Evolutionary conservation across 2,888 invertebrate species (phyloP), one percentile per base, ranked within the genome.

Genomic region (Cybosia mesomella): DNA sequence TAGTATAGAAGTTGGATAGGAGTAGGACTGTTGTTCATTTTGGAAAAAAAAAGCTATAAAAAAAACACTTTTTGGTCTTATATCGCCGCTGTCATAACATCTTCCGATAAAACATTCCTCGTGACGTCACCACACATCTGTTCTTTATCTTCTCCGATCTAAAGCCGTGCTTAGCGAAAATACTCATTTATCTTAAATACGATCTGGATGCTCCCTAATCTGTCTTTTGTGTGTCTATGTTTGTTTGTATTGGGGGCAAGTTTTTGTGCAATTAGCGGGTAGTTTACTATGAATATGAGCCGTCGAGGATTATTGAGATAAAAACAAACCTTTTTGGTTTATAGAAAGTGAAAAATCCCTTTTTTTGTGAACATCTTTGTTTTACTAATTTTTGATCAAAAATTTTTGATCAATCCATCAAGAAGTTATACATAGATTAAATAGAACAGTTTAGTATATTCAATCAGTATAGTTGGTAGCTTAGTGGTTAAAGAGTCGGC

Each of bases 111-210:
- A 67, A 54, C 72, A 67, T 81, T 79, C 79, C 43, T 78, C 73
- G 76, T 87, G 86, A 89, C 87, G 88, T 90, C 89, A 88, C 70
- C 83, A 84, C 85, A 88, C 94, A 94, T 91, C 94, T 94, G 94
- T 83, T 90, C 80, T 80, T 87, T 94, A 94, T 94, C 94, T 67
- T 75, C 83, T 79, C 77, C 86, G 83, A 94, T 94, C 94, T 94
- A 90, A 94, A 94, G 91, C 94, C 87, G 85, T 89, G 92, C 93
- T 93, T 91, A 91, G 94, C 92, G 85, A 93, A 93, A 92, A 94
- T 92, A 91, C 91, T 89, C 87, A 90, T 83, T 93, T 93, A 95
- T 94, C 94, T 93, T 90, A 93, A 93, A 93, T 94, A 89, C 92
- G 89, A 95, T 94, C 94, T 85, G 88, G 89, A 91, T 92, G 90